phyloP scores from a whole-genome alignment of 2,113 vertebrate species.

The Anthoscopus minutus region DNA sequence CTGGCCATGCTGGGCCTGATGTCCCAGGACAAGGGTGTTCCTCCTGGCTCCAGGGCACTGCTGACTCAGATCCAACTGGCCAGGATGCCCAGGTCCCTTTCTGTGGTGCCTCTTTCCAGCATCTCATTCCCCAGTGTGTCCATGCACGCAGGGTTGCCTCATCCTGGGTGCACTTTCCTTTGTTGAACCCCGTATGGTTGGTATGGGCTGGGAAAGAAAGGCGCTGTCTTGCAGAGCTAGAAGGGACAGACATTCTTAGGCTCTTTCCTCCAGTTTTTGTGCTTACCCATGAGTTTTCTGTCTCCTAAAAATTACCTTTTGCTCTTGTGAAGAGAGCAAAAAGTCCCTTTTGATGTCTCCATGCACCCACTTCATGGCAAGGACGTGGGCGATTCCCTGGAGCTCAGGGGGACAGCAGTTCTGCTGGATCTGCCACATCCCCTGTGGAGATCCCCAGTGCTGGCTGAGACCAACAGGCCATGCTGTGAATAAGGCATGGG shows the following conservation, averaged over 20 bases:
- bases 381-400: background rate
- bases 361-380: background rate
- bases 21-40: background rate
- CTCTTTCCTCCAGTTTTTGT: background rate
- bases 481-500: background rate
- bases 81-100: background rate
- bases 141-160: background rate
- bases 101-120: background rate
- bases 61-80: background rate
- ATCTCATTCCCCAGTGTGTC: background rate
- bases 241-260: background rate
- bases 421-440: background rate
- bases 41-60: background rate
- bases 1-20: background rate
- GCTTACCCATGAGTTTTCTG: background rate
- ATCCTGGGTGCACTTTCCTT: background rate
- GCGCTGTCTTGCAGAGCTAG: background rate
- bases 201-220: background rate
- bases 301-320: background rate
- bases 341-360: background rate
- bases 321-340: background rate
- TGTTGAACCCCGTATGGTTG: background rate
- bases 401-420: accelerated
- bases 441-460: background rate
- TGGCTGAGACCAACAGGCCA: background rate